phyloP scores from a whole-genome alignment of 2,797 vertebrate genomes.

The Ateles fusciceps region DNA sequence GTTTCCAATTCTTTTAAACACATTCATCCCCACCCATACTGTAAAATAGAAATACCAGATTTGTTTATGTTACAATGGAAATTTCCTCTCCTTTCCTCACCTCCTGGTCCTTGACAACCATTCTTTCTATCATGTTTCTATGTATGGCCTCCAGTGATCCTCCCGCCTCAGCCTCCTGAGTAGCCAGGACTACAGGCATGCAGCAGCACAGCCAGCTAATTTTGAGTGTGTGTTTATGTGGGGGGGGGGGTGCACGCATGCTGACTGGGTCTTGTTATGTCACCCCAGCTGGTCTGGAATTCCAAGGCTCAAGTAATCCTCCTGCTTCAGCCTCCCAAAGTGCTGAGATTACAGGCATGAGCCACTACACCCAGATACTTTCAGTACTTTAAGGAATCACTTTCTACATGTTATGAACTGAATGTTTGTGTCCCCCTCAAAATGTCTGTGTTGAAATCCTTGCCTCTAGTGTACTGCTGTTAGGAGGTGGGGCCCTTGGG shows the following conservation, averaged over 20 bases:
- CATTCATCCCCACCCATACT: background rate
- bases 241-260: accelerated
- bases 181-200: background rate
- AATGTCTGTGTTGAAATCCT: background rate
- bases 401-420: background rate
- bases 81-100: background rate
- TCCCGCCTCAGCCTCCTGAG: background rate
- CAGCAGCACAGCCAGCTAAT: background rate
- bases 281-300: background rate
- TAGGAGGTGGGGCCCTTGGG: too few species aligned
- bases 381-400: background rate
- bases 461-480: too few species aligned
- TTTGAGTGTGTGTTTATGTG: too few species aligned
- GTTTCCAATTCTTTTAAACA: too few species aligned
- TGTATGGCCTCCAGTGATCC: background rate
- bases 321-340: background rate
- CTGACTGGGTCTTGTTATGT: too few species aligned
- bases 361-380: background rate
- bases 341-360: background rate
- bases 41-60: background rate
- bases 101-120: too few species aligned
- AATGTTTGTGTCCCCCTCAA: background rate
- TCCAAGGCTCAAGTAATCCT: background rate
- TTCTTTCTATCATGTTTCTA: too few species aligned
- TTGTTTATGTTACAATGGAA: background rate